These are phyloP conservation scores for Scotopteryx bipunctaria DNA, from an alignment of 2,888 invertebrate species.

Conservation along the genomic window DNA sequence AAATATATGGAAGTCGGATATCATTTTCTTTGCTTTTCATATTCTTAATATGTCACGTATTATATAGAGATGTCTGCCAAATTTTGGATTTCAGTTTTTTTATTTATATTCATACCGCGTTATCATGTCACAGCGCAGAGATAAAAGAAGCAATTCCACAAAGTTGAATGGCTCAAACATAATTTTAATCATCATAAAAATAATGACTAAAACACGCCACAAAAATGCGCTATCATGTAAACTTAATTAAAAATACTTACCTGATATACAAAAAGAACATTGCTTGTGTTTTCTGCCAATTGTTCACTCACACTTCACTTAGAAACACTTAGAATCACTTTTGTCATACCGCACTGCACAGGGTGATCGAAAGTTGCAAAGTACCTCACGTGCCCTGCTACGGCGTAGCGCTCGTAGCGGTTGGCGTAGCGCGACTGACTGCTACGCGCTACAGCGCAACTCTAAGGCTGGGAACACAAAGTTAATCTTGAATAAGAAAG, in stretches of 20 bases:
- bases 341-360: constrained; percentile 40
- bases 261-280: constrained; percentile 74
- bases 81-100: background rate
- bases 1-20: too few species aligned
- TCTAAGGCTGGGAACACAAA: constrained; percentile 47
- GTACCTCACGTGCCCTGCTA: constrained; percentile 43
- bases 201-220: constrained; percentile 21
- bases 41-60: too few species aligned
- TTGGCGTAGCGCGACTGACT: constrained; percentile 65
- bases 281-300: constrained; percentile 63
- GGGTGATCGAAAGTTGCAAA: constrained; percentile 45
- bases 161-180: constrained; percentile 8
- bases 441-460: constrained; percentile 63
- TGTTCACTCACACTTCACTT: too few species aligned
- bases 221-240: constrained; percentile 43
- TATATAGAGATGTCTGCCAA: background rate
- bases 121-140: constrained; percentile 6
- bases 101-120: constrained; percentile 12
- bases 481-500: constrained; percentile 56
- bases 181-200: constrained; percentile 37
- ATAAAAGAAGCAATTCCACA: constrained; percentile 4
- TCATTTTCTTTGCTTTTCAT: too few species aligned
- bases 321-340: constrained; percentile 49
- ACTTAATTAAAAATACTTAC: constrained; percentile 75
- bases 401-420: constrained; percentile 62